Percentiles rank a stretch among this genome's conserved stretches.
phyloP scores from a whole-genome alignment of 1,140 invertebrate species.

The Drosophila gunungcola region DNA sequence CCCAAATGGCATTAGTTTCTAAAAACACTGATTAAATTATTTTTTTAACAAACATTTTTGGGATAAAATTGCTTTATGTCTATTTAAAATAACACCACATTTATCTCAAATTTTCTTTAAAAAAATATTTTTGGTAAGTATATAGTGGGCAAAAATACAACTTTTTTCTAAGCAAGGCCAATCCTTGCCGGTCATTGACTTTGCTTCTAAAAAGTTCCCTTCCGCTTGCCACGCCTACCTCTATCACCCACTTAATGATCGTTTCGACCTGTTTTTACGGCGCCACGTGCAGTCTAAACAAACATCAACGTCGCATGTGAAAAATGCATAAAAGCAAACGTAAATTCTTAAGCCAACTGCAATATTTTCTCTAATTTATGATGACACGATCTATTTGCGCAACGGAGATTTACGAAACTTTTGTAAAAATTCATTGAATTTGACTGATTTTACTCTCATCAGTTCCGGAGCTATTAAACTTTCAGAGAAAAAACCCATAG shows the following conservation, averaged over 20 bases:
- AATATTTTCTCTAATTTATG: conserved; percentile 42
- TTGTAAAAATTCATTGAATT: not conserved
- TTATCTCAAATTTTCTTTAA: conserved; percentile 57
- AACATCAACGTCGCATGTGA: conserved; percentile 11
- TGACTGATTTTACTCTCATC: not conserved
- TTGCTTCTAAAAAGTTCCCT: not conserved
- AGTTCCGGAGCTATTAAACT: not conserved
- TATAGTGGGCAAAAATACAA: not conserved
- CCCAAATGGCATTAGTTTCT: too few species aligned
- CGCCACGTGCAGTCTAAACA: conserved; percentile 21
- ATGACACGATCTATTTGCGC: conserved; percentile 45
- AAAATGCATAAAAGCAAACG: conserved; percentile 6
- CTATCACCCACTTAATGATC: not conserved
- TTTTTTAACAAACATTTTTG: too few species aligned
- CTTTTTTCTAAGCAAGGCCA: conserved; percentile 14
- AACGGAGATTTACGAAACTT: conserved; percentile 4
- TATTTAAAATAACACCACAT: too few species aligned
- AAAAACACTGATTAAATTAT: too few species aligned
- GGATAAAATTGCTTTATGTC: too few species aligned
- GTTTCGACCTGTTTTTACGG: not conserved
- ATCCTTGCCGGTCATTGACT: conserved; percentile 50
- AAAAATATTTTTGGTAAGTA: not conserved
- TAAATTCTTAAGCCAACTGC: not conserved
- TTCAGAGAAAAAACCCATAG: too few species aligned
- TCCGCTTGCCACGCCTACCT: not conserved